These are phyloP conservation scores for Triplophysa siluroides DNA, from an alignment of 2,113 vertebrate genomes.

Conservation along the genomic window DNA sequence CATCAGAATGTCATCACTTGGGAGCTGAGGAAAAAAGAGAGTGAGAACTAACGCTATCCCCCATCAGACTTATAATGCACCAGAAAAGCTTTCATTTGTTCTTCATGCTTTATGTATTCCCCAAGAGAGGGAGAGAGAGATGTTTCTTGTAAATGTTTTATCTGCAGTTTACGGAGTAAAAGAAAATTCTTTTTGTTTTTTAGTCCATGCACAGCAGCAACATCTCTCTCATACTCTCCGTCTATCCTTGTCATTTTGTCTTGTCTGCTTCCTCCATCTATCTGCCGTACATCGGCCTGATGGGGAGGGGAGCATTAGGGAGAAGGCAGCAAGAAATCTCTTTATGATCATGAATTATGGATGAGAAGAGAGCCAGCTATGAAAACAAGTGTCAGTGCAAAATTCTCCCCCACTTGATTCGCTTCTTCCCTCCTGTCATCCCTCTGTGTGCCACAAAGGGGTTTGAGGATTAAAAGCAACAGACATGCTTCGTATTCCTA, in stretches of 20 bases:
- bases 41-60: background rate
- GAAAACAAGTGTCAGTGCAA: constrained; percentile 64
- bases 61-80: constrained; percentile 8
- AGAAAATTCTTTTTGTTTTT: constrained; percentile 1
- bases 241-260: constrained; percentile 16
- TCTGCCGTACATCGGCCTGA: constrained; percentile 32
- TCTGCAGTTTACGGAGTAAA: background rate
- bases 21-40: constrained; percentile 28
- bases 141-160: constrained; percentile 16
- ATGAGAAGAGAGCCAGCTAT: constrained; percentile 64
- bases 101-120: background rate
- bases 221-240: background rate
- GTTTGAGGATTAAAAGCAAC: constrained; percentile 27
- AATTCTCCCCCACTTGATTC: constrained; percentile 57
- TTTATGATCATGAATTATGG: constrained; percentile 75
- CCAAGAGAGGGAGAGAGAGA: background rate
- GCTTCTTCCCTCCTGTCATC: constrained; percentile 52
- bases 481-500: constrained; percentile 17
- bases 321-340: constrained; percentile 65
- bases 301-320: constrained; percentile 64
- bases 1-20: constrained; percentile 41
- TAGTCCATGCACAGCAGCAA: background rate
- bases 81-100: constrained; percentile 30
- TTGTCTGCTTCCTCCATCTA: constrained; percentile 16
- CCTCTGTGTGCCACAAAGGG: constrained; percentile 1